A percentile compares a stretch with the other conserved stretches of the same genome.
phyloP scores from a whole-genome alignment of 2,888 invertebrate genomes.

The Drosophila nr. medialis region DNA sequence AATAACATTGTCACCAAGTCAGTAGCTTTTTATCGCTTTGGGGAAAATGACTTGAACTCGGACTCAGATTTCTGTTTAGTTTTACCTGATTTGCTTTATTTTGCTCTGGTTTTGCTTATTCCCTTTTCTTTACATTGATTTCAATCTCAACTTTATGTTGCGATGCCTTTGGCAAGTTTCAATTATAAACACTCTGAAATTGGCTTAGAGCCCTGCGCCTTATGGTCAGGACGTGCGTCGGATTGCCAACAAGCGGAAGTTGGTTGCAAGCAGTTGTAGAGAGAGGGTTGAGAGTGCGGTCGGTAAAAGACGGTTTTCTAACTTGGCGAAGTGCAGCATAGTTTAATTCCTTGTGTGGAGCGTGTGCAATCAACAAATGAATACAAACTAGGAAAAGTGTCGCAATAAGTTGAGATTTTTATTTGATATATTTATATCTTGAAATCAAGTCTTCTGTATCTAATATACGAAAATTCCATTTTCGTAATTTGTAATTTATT shows the following conservation, averaged over 20 bases:
- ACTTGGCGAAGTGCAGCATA: constrained; percentile 6
- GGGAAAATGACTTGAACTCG: constrained; percentile 42
- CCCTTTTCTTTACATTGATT: not conserved
- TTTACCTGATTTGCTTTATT: constrained; percentile 18
- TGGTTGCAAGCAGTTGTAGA: constrained; percentile 29
- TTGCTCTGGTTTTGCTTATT: constrained; percentile 17
- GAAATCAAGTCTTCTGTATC: not conserved
- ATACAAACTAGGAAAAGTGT: not conserved
- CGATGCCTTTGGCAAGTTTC: constrained; percentile 41
- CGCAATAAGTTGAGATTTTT: not conserved
- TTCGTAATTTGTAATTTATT: not conserved
- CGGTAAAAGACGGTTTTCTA: not conserved
- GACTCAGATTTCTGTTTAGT: constrained; percentile 29
- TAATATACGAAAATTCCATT: not conserved
- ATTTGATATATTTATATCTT: not conserved
- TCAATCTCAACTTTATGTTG: constrained; percentile 10
- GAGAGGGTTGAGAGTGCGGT: not conserved
- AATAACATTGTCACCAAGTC: constrained; percentile 72
- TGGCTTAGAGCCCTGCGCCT: constrained; percentile 61
- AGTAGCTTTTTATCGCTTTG: constrained; percentile 63
- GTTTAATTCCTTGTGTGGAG: constrained; percentile 2
- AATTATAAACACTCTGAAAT: constrained; percentile 67
- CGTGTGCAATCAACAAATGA: constrained; percentile 8
- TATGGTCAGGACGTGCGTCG: constrained; percentile 58
- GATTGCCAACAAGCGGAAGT: constrained; percentile 49